Conservation (phyloP, 2,888 invertebrate species). For the Thymelicus sylvestris region DNA sequence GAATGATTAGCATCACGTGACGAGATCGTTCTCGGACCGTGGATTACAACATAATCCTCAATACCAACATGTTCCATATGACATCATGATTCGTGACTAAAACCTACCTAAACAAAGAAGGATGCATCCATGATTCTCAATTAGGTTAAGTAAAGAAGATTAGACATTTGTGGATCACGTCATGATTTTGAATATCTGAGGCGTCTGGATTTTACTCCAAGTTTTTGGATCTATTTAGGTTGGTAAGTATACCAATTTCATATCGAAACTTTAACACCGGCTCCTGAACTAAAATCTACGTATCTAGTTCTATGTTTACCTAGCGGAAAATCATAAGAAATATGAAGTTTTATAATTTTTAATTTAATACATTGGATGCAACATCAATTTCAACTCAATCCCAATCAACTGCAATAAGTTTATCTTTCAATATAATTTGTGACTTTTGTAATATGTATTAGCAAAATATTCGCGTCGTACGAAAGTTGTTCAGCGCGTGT, state of each 20-base stretch:
- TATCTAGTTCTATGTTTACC: no score
- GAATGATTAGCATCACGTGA: background rate
- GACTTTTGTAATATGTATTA: conserved; percentile 58
- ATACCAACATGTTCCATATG: background rate
- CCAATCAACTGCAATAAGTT: conserved; percentile 32
- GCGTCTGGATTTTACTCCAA: background rate
- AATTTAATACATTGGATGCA: no score
- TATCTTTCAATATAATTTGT: conserved; percentile 42
- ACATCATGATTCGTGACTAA: background rate
- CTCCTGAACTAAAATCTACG: background rate
- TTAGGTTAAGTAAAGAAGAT: conserved; percentile 3
- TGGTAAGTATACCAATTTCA: background rate
- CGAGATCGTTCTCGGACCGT: background rate
- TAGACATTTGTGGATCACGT: background rate
- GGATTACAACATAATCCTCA: background rate
- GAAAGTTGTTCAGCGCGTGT: conserved; percentile 68
- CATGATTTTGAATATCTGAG: background rate
- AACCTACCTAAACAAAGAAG: background rate
- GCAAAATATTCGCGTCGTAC: conserved; percentile 77
- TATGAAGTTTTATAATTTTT: no score
- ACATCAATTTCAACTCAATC: background rate
- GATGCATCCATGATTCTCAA: background rate
- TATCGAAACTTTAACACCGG: background rate
- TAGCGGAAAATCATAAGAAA: no score
- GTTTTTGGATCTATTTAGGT: background rate